A percentile compares a stretch with the other conserved stretches of the same genome.
phyloP scores from a whole-genome alignment of 2,113 vertebrate genomes.

The Pluvianellus socialis region DNA sequence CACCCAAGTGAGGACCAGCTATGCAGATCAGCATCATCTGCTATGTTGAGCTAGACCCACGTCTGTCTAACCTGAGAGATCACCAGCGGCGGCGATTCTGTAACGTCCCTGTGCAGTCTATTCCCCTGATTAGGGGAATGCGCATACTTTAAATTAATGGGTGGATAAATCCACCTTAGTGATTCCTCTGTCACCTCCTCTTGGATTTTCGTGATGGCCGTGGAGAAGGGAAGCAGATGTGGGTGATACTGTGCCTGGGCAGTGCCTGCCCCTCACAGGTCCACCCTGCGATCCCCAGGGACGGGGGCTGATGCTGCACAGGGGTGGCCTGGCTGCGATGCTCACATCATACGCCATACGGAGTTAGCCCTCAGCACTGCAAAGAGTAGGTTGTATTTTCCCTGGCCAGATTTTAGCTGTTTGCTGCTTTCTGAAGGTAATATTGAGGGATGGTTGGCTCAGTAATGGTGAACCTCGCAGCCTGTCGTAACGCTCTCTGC shows the following conservation, averaged over 20 bases:
- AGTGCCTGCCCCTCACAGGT: background rate
- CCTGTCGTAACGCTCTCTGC: background rate
- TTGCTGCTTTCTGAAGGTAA: background rate
- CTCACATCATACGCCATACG: fast-evolving
- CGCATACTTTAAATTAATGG: background rate
- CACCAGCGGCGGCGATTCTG: background rate
- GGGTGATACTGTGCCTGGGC: fast-evolving
- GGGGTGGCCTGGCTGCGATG: background rate
- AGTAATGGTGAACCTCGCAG: background rate
- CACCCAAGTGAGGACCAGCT: background rate
- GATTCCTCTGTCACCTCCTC: background rate
- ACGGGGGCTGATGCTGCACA: fast-evolving
- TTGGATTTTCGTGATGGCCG: background rate
- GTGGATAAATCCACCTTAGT: background rate
- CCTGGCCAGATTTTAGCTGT: background rate
- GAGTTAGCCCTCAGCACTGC: background rate
- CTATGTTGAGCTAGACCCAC: background rate
- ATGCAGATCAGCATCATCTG: background rate
- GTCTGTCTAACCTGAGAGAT: background rate
- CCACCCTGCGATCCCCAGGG: background rate
- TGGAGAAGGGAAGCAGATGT: background rate
- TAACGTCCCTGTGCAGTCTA: background rate
- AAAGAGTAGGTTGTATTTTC: background rate
- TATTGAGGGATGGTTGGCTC: background rate
- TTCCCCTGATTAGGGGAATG: background rate